A percentile compares a stretch with the other conserved stretches of the same genome.
phyloP scores from a whole-genome alignment of 2,113 vertebrate species.

The Ailuropoda melanoleuca region DNA sequence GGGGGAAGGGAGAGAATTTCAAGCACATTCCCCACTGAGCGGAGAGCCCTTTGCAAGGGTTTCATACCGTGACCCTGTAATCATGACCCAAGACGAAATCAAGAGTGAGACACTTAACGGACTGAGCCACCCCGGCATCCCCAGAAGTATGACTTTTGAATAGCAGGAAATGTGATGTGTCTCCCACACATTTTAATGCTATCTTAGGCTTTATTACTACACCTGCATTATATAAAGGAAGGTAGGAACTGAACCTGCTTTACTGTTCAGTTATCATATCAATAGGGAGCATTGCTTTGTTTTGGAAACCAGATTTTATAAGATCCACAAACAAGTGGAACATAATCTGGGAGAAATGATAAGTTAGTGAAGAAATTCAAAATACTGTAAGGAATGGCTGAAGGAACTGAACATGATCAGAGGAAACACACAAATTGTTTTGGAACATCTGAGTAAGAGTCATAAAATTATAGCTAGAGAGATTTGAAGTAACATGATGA shows the following conservation, averaged over 20 bases:
- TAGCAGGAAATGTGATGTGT: neutral
- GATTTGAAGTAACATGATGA: neutral
- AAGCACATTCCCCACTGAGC: neutral
- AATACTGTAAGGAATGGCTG: neutral
- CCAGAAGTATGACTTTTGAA: neutral
- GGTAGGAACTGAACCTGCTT: neutral
- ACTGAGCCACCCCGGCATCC: neutral
- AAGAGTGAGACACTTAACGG: neutral
- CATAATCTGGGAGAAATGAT: neutral
- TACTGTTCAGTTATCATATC: neutral
- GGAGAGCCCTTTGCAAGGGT: neutral
- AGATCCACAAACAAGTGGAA: neutral
- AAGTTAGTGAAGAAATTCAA: neutral
- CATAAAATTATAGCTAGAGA: neutral
- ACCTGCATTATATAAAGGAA: neutral
- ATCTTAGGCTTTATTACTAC: neutral
- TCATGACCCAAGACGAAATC: neutral
- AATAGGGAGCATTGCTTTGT: neutral
- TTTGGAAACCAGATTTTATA: neutral
- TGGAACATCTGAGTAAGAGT: neutral
- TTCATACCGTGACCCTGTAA: too few species aligned
- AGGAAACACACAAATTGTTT: neutral
- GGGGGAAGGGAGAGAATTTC: neutral
- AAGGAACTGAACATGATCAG: neutral
- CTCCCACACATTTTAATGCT: neutral